Evolutionary conservation across 2,888 invertebrate species (phyloP).

Genomic region (Baccha elongata): DNA sequence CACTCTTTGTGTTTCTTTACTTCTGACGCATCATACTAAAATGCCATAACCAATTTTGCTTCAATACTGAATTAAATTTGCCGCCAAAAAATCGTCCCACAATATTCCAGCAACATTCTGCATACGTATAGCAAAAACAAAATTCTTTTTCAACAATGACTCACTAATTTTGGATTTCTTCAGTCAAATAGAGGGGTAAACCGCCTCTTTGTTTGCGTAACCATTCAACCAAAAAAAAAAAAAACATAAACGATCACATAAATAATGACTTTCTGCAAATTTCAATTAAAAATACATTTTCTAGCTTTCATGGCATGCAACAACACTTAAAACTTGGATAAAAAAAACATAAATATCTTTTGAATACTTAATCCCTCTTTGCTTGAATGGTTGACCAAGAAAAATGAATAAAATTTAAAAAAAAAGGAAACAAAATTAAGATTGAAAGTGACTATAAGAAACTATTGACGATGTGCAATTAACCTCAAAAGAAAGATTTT

Average conservation of each 20-base stretch:
- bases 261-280: conserved; percentile 56
- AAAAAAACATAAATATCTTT: conserved; percentile 3
- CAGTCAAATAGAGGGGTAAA: conserved; percentile 3
- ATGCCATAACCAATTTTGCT: no score
- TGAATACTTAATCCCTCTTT: conserved; percentile 30
- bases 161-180: conserved; percentile 15
- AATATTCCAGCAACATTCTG: not conserved
- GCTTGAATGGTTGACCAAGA: conserved; percentile 30
- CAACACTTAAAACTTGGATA: conserved; percentile 7
- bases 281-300: conserved; percentile 59
- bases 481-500: conserved; percentile 65
- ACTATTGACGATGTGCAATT: conserved; percentile 45
- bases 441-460: conserved; percentile 55
- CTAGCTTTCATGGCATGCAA: conserved; percentile 13
- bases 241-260: conserved; percentile 23
- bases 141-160: conserved; percentile 10
- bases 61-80: no score
- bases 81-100: conserved; percentile 9
- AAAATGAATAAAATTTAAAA: conserved; percentile 20
- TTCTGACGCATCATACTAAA: no score
- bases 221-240: conserved; percentile 14
- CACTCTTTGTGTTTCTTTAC: no score
- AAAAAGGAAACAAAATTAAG: conserved; percentile 5
- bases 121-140: not conserved
- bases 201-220: conserved; percentile 26